Conservation (phyloP, 2,113 vertebrate genomes). For the Probosciger aterrimus region DNA sequence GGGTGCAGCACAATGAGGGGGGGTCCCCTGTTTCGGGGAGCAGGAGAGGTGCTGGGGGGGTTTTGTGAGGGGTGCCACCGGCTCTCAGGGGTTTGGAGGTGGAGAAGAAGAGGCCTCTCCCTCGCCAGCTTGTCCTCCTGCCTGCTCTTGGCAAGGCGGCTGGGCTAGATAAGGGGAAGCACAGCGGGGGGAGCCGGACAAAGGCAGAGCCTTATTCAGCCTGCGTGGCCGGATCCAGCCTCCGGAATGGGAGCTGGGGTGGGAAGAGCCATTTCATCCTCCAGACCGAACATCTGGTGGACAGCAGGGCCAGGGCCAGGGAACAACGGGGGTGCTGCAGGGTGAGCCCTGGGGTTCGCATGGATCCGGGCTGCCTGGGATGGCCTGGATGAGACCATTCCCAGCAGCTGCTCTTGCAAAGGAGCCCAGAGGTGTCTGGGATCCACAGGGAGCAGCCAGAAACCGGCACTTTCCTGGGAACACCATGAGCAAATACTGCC, state of each 20-base stretch:
- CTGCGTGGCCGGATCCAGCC: constrained; percentile 14
- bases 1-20: background rate
- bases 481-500: accelerated
- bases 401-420: background rate
- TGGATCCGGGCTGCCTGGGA: background rate
- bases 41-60: accelerated
- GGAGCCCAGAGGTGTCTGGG: background rate
- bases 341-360: background rate
- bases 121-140: background rate
- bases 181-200: background rate
- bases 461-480: background rate
- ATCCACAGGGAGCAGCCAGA: background rate
- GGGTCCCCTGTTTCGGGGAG: background rate
- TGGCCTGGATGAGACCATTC: background rate
- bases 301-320: background rate
- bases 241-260: constrained; percentile 2
- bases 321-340: background rate
- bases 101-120: background rate
- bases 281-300: constrained; percentile 30
- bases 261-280: constrained; percentile 5
- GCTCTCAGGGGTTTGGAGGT: background rate
- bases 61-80: background rate
- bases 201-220: constrained; percentile 31
- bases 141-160: constrained; percentile 29
- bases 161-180: constrained; percentile 32